These are phyloP conservation scores for Tenthredo livida DNA, from an alignment of 2,888 invertebrate genomes.

Conservation along the genomic window DNA sequence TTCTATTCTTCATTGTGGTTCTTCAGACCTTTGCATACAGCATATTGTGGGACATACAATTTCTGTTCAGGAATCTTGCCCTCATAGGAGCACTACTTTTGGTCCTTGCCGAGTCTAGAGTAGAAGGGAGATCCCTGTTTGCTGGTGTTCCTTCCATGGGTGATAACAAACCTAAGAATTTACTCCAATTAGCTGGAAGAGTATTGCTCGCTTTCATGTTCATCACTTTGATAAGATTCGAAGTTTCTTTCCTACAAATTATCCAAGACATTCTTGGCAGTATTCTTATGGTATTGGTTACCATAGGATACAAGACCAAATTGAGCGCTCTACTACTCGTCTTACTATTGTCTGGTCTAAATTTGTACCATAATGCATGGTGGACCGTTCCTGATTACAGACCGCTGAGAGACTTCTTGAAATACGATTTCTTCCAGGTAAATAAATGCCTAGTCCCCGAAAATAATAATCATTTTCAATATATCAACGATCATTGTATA, in stretches of 20 bases:
- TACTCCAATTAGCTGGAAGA: slow-evolving; percentile 97
- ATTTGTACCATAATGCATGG: slow-evolving; percentile 99
- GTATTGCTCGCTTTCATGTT: slow-evolving; percentile 99
- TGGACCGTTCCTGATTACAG: slow-evolving; percentile 97
- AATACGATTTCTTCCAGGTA: slow-evolving; percentile 99
- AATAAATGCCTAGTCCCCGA: no score
- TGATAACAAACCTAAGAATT: slow-evolving; percentile 98
- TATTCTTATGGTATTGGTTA: slow-evolving; percentile 96
- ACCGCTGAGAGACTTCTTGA: slow-evolving; percentile 98
- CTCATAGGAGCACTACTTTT: slow-evolving; percentile 97
- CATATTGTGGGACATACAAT: slow-evolving; percentile 99
- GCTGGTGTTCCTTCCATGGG: slow-evolving; percentile 96
- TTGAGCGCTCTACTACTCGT: slow-evolving; percentile 97
- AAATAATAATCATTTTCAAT: no score
- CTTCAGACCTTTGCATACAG: slow-evolving; percentile 98
- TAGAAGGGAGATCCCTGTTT: slow-evolving; percentile 96
- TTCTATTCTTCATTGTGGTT: slow-evolving; percentile 96
- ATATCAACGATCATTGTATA: no score
- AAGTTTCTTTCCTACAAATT: slow-evolving; percentile 94
- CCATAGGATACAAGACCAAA: slow-evolving; percentile 99
- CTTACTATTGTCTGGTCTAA: slow-evolving; percentile 91
- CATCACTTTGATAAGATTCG: slow-evolving; percentile 96
- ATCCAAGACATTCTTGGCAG: slow-evolving; percentile 96
- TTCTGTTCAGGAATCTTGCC: slow-evolving; percentile 96
- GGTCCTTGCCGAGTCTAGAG: slow-evolving; percentile 96